phyloP scores from a whole-genome alignment of 2,797 vertebrate species.

The Thalassophryne amazonica region DNA sequence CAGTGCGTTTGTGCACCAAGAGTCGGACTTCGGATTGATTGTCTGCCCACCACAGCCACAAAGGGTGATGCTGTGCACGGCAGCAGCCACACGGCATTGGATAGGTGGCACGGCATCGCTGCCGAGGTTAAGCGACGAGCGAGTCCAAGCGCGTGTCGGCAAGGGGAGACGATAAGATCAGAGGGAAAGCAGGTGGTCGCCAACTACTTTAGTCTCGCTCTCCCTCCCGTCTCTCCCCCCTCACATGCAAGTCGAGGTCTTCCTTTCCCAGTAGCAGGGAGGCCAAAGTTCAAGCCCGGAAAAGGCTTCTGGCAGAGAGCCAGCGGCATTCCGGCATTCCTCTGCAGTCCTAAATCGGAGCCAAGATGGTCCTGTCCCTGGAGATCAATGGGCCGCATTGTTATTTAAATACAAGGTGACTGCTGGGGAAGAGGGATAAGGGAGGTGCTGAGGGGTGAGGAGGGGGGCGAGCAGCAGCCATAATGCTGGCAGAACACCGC shows the following conservation, averaged over 20 bases:
- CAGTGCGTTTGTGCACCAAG: slow-evolving; percentile 5
- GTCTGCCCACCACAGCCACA: too few species aligned
- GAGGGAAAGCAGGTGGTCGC: slow-evolving; percentile 63
- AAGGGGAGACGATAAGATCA: slow-evolving; percentile 53
- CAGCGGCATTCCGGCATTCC: slow-evolving; percentile 69
- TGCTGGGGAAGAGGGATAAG: slow-evolving; percentile 5
- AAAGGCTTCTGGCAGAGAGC: slow-evolving; percentile 52
- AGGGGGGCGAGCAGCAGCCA: slow-evolving; percentile 1
- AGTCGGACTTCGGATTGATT: slow-evolving; percentile 3
- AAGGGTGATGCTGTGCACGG: too few species aligned
- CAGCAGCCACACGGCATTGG: too few species aligned
- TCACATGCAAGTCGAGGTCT: neutral
- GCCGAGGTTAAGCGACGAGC: too few species aligned
- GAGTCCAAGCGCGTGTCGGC: neutral
- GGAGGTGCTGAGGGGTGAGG: neutral
- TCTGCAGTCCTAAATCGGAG: slow-evolving; percentile 59
- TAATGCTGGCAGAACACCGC: slow-evolving; percentile 16
- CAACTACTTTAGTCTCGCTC: slow-evolving; percentile 27
- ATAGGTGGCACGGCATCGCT: too few species aligned
- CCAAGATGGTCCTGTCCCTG: slow-evolving; percentile 31
- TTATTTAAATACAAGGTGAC: slow-evolving; percentile 66
- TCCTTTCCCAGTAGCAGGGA: slow-evolving; percentile 26
- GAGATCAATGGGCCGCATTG: slow-evolving; percentile 61
- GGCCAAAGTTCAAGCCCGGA: slow-evolving; percentile 68
- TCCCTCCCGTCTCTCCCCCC: neutral